These are phyloP conservation scores for Arctocebus calabarensis DNA, from an alignment of 2,797 vertebrate species.

Conservation along the genomic window DNA sequence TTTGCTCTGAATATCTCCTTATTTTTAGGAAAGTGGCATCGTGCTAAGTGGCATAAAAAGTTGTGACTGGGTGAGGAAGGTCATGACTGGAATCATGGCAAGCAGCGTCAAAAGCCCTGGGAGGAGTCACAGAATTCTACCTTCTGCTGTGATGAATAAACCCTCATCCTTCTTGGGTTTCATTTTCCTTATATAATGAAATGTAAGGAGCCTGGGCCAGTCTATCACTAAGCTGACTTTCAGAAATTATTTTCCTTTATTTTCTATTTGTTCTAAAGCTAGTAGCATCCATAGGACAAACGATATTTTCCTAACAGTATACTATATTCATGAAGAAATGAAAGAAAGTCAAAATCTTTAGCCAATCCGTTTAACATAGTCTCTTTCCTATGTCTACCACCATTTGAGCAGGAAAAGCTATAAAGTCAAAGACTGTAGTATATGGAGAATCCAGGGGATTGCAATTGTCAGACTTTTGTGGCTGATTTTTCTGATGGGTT, in stretches of 20 bases:
- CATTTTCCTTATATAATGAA: not conserved
- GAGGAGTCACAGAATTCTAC: not conserved
- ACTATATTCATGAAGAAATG: not conserved
- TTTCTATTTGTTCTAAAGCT: conserved; percentile 1
- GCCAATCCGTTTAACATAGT: not conserved
- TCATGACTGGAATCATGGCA: not conserved
- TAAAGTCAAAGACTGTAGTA: too few species aligned
- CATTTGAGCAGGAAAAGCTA: not conserved
- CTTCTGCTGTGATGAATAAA: not conserved
- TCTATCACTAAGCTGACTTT: not conserved
- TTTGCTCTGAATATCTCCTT: not conserved
- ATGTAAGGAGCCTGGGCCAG: not conserved
- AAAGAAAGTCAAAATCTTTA: not conserved
- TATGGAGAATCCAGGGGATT: not conserved
- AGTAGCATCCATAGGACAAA: not conserved
- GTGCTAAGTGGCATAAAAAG: not conserved
- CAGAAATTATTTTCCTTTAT: not conserved
- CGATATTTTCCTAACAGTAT: not conserved
- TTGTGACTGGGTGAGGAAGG: not conserved
- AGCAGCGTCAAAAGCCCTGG: accelerated
- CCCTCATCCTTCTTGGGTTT: not conserved
- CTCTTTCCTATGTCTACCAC: not conserved
- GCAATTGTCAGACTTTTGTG: accelerated
- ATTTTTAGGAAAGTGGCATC: not conserved
- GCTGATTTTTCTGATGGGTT: not conserved